These are phyloP conservation scores for Tortricodes alternella DNA, from an alignment of 2,888 invertebrate genomes.

Conservation along the genomic window DNA sequence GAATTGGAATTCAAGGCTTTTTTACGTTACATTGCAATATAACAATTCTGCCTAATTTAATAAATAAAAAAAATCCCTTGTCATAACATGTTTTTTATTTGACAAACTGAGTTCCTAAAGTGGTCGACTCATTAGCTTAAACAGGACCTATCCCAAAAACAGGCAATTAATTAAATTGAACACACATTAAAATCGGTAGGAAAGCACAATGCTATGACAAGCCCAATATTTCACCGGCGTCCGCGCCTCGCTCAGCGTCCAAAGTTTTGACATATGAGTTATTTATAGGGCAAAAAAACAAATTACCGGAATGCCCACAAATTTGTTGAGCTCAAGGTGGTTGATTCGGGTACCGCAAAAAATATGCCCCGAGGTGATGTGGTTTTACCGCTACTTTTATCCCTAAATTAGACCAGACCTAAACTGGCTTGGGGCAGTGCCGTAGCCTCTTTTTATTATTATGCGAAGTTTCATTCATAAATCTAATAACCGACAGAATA, in stretches of 20 bases:
- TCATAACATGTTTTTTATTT: too few relatives aligned
- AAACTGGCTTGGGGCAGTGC: background rate
- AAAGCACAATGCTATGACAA: slow-evolving; percentile 72
- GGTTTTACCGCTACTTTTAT: slow-evolving; percentile 64
- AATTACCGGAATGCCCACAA: slow-evolving; percentile 80
- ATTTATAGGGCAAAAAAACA: slow-evolving; percentile 81
- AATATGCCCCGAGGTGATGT: slow-evolving; percentile 59
- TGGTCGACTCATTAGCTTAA: slow-evolving; percentile 55
- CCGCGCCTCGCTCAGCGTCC: slow-evolving; percentile 57
- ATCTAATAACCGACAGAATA: too few relatives aligned
- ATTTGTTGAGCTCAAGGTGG: slow-evolving; percentile 76
- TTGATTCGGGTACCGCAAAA: slow-evolving; percentile 80
- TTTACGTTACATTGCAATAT: background rate
- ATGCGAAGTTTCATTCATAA: too few relatives aligned
- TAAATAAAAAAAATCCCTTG: too few relatives aligned
- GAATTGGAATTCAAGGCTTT: too few relatives aligned
- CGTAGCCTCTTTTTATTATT: background rate
- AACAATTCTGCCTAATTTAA: too few relatives aligned
- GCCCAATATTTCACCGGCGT: slow-evolving; percentile 75
- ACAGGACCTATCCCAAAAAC: slow-evolving; percentile 47
- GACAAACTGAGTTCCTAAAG: slow-evolving; percentile 6
- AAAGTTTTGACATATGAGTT: slow-evolving; percentile 80
- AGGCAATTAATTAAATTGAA: slow-evolving; percentile 66
- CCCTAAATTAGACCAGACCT: background rate
- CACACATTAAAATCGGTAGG: slow-evolving; percentile 65